A percentile compares a stretch with the other conserved stretches of the same genome.
These are phyloP conservation scores for Drosophila nigritarsus DNA, from an alignment of 2,888 invertebrate genomes.

Conservation along the genomic window DNA sequence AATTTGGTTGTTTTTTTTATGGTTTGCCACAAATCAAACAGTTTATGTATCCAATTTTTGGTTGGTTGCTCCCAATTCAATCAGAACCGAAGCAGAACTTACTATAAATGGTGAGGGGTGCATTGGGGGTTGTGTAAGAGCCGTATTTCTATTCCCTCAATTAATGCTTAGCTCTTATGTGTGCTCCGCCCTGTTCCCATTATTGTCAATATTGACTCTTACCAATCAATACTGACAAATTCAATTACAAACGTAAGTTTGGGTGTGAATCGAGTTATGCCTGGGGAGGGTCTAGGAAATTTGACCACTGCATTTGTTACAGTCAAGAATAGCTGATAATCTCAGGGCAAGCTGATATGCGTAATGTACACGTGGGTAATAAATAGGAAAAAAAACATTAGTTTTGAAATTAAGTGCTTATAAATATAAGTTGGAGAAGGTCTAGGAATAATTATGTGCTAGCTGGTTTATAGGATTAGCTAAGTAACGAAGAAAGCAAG, in stretches of 20 bases:
- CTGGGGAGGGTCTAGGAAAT: neutral
- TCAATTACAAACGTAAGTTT: constrained; percentile 40
- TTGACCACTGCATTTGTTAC: constrained; percentile 7
- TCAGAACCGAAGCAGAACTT: constrained; percentile 42
- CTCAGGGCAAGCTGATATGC: neutral
- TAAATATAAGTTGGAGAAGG: neutral
- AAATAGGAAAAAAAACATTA: neutral
- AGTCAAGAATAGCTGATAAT: constrained; percentile 27
- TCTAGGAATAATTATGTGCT: neutral
- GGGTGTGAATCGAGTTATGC: constrained; percentile 2
- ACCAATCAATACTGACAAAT: constrained; percentile 67
- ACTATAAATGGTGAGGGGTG: neutral
- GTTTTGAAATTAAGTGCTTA: neutral
- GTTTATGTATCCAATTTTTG: constrained; percentile 5
- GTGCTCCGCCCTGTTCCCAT: constrained; percentile 23
- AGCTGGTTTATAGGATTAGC: neutral
- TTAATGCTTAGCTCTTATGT: constrained; percentile 46
- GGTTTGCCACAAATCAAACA: constrained; percentile 38
- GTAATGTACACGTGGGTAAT: neutral
- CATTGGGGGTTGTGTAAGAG: constrained; percentile 9
- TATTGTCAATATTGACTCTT: constrained; percentile 11
- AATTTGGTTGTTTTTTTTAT: constrained; percentile 25
- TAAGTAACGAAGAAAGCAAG: neutral
- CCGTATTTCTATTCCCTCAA: constrained; percentile 25
- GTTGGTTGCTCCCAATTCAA: constrained; percentile 42